Evolutionary conservation across 2,113 vertebrate genomes (phyloP).

Genomic region (Excalfactoria chinensis): DNA sequence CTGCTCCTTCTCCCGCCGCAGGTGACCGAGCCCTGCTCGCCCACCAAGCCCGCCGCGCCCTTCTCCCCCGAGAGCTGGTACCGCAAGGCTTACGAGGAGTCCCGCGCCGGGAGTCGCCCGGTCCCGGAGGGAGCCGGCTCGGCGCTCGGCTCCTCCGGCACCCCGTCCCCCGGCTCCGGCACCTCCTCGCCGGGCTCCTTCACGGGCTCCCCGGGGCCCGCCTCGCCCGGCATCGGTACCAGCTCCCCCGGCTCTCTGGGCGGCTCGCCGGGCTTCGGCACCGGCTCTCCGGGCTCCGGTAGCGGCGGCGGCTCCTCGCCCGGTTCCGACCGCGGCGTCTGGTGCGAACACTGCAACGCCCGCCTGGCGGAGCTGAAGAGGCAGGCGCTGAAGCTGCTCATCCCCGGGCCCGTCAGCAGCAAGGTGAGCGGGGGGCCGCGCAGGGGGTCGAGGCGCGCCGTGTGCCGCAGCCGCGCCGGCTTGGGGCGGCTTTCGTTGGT

Average conservation of each 20-base stretch:
- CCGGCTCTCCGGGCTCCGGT: conserved; percentile 95
- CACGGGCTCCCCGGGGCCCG: conserved; percentile 89
- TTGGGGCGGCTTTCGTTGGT: not conserved
- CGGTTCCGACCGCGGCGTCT: conserved; percentile 91
- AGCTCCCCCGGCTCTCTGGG: conserved; percentile 93
- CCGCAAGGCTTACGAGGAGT: conserved; percentile 91
- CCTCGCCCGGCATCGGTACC: conserved; percentile 91
- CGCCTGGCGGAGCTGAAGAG: conserved; percentile 94
- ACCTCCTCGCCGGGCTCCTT: conserved; percentile 95
- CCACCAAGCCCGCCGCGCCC: conserved; percentile 87
- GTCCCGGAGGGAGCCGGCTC: conserved; percentile 94
- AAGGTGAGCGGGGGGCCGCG: conserved; percentile 81
- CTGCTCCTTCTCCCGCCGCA: conserved; percentile 65
- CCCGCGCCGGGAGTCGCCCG: conserved; percentile 84
- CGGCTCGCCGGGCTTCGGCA: conserved; percentile 94
- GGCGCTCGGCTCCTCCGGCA: conserved; percentile 92
- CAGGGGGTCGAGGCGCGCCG: not conserved
- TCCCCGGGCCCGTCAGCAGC: conserved; percentile 90
- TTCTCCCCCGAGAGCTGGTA: conserved; percentile 97
- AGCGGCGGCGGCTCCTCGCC: conserved; percentile 95
- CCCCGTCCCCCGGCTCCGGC: conserved; percentile 92
- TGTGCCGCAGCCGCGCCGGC: not conserved
- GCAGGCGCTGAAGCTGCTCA: conserved; percentile 92
- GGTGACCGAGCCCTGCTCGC: conserved; percentile 89
- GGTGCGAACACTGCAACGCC: conserved; percentile 96